These are phyloP conservation scores for Eclectus roratus DNA, from an alignment of 2,113 vertebrate genomes.

Conservation along the genomic window DNA sequence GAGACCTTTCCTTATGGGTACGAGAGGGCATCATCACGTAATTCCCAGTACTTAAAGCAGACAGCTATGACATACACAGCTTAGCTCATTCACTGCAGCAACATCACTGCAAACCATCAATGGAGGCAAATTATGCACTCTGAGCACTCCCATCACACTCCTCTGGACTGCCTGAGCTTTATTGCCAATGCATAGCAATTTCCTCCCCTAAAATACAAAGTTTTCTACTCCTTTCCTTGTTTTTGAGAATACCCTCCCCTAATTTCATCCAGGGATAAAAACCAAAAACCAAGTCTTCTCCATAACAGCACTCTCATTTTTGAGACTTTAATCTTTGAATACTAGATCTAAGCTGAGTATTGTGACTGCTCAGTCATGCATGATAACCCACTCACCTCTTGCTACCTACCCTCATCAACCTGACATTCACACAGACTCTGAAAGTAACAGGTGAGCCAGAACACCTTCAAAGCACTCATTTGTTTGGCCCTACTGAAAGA, in stretches of 20 bases:
- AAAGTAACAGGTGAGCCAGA: neutral
- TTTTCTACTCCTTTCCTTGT: neutral
- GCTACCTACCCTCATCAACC: neutral
- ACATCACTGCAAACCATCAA: neutral
- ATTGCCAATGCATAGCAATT: neutral
- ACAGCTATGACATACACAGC: neutral
- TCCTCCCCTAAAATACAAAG: neutral
- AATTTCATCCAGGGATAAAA: neutral
- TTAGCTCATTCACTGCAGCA: conserved; percentile 41
- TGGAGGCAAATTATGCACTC: neutral
- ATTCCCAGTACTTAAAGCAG: neutral
- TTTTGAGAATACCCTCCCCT: neutral
- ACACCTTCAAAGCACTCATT: neutral
- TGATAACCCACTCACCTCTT: neutral
- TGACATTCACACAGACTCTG: neutral
- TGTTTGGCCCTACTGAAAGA: neutral
- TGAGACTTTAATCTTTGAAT: neutral
- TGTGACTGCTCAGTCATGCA: neutral
- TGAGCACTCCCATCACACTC: neutral
- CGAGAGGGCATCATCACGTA: neutral
- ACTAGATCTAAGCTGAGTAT: neutral
- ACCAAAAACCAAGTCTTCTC: neutral
- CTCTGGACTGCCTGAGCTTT: neutral
- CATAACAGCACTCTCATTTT: neutral
- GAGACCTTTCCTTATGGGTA: neutral